A percentile compares a stretch with the other conserved stretches of the same genome.
phyloP scores from a whole-genome alignment of 2,888 invertebrate genomes.

The Calameuta idolon region DNA sequence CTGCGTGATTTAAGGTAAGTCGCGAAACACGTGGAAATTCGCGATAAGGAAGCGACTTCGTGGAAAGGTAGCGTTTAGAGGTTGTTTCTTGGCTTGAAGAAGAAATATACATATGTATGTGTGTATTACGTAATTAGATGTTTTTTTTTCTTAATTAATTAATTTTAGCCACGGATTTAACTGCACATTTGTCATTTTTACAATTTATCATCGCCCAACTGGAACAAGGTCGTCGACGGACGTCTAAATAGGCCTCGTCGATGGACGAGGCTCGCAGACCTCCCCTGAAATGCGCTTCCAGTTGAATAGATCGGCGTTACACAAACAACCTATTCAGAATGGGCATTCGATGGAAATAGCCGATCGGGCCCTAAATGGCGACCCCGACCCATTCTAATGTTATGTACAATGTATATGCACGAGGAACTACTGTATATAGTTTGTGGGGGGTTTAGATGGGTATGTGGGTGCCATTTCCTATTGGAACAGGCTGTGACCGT shows the following conservation, averaged over 20 bases:
- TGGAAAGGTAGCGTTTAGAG: neutral
- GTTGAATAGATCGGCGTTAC: slow-evolving; percentile 15
- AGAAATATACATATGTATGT: neutral
- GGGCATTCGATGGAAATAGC: slow-evolving; percentile 47
- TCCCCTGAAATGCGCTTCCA: slow-evolving; percentile 33
- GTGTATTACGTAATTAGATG: neutral
- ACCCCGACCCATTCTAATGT: slow-evolving; percentile 32
- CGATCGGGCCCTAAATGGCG: slow-evolving; percentile 43
- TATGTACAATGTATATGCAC: neutral
- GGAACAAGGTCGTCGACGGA: slow-evolving; percentile 41
- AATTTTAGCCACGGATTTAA: neutral
- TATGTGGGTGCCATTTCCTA: neutral
- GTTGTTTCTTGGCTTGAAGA: neutral
- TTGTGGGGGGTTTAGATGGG: neutral
- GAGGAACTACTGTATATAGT: neutral
- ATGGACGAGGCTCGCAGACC: slow-evolving; percentile 17
- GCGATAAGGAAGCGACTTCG: slow-evolving; percentile 22
- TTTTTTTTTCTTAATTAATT: neutral
- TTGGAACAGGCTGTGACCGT: neutral
- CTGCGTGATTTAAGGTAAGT: slow-evolving; percentile 33
- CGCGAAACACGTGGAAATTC: slow-evolving; percentile 25
- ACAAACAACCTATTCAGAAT: slow-evolving; percentile 41
- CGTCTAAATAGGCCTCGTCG: slow-evolving; percentile 37
- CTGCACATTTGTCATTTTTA: neutral
- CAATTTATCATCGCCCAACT: neutral